Evolutionary conservation across 2,888 invertebrate genomes (phyloP), one percentile per base, ranked within the genome.

Genomic region (Andrena minutula): DNA sequence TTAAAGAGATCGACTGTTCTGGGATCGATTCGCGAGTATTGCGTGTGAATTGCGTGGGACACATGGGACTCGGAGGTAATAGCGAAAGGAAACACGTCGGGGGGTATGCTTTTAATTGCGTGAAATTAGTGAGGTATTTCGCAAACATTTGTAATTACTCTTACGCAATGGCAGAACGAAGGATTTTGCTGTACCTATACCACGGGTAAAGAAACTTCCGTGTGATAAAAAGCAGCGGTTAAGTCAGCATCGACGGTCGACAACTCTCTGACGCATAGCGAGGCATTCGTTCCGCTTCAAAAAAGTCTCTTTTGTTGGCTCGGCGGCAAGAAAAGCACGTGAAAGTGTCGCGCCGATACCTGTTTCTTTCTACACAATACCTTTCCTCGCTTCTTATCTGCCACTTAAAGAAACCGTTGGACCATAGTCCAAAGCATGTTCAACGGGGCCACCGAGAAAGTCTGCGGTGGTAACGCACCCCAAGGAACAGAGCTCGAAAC

Each of bases 301-400:
- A 78, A 65, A 75, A 80, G 69, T 60, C 41, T 64, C 47, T 51
- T 73, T 35, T 56, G 75, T 56, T 75, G 53, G 28, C 49, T n/a
- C 10, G 8, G 12, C 12, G 35, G 32, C 60, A 32, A 56, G 61
- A 71, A 49, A 60, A 68, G 61, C 68, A 56, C 70, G 74, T 72
- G 78, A 85, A 86, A 80, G 73, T 75, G 61, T 76, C 64, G 47
- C 61, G 58, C 53, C 79, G 64, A 80, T 75, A 53, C 49, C 23
- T 76, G 61, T 76, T 83, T 74, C 75, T 75, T 82, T 30, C 66
- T n/a, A 49, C 32, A 64, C n/a, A 47, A 70, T 41, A 61, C 58
- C 64, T 75, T 74, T 74, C 79, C 56, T 69, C 28, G 72, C 28
- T 26, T 75, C 20, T 66, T 61, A 65, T 65, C 65, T 71, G 56